Base-by-base conservation (phyloP, 2,888 invertebrate species). In the Coecobrya sp. region DNA sequence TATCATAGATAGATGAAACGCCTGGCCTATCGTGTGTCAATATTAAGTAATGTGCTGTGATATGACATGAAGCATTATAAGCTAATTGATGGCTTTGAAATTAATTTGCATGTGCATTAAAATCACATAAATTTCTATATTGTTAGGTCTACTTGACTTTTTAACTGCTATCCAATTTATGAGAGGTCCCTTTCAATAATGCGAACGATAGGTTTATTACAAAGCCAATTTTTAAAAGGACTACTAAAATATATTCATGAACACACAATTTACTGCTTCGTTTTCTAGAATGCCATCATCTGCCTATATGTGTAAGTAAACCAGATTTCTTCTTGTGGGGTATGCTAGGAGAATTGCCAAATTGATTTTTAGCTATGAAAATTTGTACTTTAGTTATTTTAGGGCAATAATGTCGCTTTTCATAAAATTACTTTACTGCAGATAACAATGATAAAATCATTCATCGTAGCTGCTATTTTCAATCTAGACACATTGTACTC, bases 91-190 rank as follows among this genome's bases (percentile, higher is more conserved):
- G 84, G 70, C 82, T 76, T 36, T n/a, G 27, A 82, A 91, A 91
- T 92, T 93, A 93, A 93, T 93, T 93, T 93, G 93, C 92, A 93
- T 93, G 88, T 86, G 70, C 90, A 93, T 93, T 93, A 93, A 93
- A 93, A 88, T 86, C 93, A 13, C 87, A 92, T 93, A 92, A 91
- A 91, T 91, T 87, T 36, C 16, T 22, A n/a, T 86, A 86, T 90
- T 79, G 76, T 87, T 86, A 68, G 73, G 84, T 22, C 13, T 10
- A 87, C 36, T 82, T 91, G 81, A 81, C 87, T 81, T 70, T 87
- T 91, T 84, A 59, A 87, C 62, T 91, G 59, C 36, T 70, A 73
- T 93, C 79, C 86, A 88, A 91, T 90, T 89, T 92, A 84, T 73
- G 82, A 27, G 70, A 36, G 55, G 68, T 52, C 30, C 19, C 55